phyloP scores from a whole-genome alignment of 2,888 invertebrate genomes.

The Pristionchus exspectatus region DNA sequence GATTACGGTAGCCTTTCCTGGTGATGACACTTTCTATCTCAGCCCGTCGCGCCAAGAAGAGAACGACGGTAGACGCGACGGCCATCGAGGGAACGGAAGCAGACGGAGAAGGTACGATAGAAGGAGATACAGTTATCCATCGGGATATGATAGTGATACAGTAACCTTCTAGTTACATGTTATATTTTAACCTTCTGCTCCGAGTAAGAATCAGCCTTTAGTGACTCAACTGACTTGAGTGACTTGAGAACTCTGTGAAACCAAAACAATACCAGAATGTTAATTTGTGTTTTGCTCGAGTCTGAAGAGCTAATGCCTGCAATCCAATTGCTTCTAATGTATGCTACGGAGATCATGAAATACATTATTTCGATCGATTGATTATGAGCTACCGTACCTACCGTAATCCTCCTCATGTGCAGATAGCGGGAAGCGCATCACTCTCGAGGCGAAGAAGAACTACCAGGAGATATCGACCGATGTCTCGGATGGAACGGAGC shows the following conservation, averaged over 20 bases:
- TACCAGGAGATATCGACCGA: constrained; percentile 42
- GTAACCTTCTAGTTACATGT: no score
- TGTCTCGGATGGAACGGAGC: background rate
- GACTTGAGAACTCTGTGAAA: no score
- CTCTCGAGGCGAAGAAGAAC: constrained; percentile 23
- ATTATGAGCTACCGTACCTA: background rate
- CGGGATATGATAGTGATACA: no score
- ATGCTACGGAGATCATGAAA: background rate
- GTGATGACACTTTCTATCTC: background rate
- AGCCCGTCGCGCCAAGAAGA: background rate
- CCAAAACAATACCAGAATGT: no score
- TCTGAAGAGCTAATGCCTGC: background rate
- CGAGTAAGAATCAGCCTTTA: background rate
- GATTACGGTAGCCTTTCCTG: background rate
- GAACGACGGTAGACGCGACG: constrained; percentile 3
- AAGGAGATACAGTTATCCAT: no score
- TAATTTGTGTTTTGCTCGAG: no score
- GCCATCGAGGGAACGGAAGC: background rate
- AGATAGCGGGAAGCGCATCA: constrained; percentile 2
- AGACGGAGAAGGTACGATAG: constrained; percentile 16
- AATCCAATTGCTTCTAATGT: background rate
- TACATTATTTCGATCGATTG: background rate
- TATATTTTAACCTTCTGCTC: background rate
- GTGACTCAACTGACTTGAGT: no score
- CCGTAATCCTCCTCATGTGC: background rate